Evolutionary conservation across 2,113 vertebrate genomes (phyloP).

Genomic region (Rhinolophus sinicus): DNA sequence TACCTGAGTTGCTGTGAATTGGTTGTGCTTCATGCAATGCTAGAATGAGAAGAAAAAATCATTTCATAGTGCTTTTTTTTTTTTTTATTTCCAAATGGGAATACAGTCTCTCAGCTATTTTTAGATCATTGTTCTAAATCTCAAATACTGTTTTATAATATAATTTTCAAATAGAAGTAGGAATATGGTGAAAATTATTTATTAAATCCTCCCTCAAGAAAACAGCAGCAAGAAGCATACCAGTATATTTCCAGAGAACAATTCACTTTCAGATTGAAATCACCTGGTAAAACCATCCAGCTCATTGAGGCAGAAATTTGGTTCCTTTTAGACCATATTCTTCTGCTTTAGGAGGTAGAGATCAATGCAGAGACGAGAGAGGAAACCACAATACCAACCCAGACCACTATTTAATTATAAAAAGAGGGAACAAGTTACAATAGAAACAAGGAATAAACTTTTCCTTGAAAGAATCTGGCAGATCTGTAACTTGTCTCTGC

Average conservation of each 20-base stretch:
- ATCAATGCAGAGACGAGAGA: not conserved
- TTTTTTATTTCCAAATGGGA: conserved; percentile 34
- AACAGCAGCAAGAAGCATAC: not conserved
- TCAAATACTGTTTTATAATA: conserved; percentile 57
- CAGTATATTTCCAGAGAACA: conserved; percentile 2
- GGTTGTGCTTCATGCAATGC: conserved; percentile 53
- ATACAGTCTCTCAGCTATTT: conserved; percentile 59
- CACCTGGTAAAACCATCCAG: conserved; percentile 5
- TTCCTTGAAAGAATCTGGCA: not conserved
- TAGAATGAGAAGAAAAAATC: conserved; percentile 48
- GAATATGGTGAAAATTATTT: conserved; percentile 34
- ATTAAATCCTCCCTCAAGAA: conserved; percentile 46
- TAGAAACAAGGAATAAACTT: not conserved
- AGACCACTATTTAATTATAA: not conserved
- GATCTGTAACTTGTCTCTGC: not conserved
- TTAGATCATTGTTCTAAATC: conserved; percentile 69
- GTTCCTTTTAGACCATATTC: conserved; percentile 28
- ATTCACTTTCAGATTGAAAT: conserved; percentile 54
- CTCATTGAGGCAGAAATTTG: not conserved
- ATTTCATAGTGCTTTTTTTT: conserved; percentile 41
- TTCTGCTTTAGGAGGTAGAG: conserved; percentile 23
- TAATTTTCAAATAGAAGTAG: conserved; percentile 35
- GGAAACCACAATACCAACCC: not conserved
- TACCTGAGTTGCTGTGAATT: conserved; percentile 69
- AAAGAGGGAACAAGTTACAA: not conserved